Conservation (phyloP, 2,113 vertebrate species). For the Choloepus hoffmanni region DNA sequence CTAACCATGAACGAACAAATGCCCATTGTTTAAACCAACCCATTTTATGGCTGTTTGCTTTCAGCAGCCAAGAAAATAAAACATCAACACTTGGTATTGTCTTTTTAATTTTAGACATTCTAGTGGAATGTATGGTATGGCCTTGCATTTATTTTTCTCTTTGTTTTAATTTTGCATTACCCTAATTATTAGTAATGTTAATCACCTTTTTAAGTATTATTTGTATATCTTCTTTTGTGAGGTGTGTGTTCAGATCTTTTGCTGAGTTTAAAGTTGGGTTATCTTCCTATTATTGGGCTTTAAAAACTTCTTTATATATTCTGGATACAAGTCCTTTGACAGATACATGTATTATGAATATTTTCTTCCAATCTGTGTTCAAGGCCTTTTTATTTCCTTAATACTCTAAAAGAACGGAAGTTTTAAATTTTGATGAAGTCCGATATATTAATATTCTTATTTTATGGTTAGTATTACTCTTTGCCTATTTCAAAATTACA, state of each 20-base stretch:
- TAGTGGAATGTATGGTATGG: neutral
- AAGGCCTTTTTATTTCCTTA: neutral
- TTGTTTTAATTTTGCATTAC: neutral
- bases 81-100: neutral
- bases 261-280: constrained; percentile 15
- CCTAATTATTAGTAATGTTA: neutral
- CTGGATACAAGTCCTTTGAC: neutral
- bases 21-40: too few relatives aligned
- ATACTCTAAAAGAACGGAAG: neutral
- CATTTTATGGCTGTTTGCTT: too few relatives aligned
- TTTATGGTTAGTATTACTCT: constrained; percentile 6
- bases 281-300: neutral
- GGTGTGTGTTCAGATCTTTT: neutral
- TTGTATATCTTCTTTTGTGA: neutral
- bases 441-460: neutral
- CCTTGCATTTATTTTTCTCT: neutral
- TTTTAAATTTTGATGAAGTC: neutral
- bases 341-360: neutral
- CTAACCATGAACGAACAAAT: too few relatives aligned
- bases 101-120: neutral
- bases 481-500: constrained; percentile 3
- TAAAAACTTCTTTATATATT: neutral
- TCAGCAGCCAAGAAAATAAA: too few relatives aligned
- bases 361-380: neutral
- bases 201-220: neutral